Evolutionary conservation across 2,797 vertebrate species (phyloP).

Genomic region (Acanthurus leucopareius): DNA sequence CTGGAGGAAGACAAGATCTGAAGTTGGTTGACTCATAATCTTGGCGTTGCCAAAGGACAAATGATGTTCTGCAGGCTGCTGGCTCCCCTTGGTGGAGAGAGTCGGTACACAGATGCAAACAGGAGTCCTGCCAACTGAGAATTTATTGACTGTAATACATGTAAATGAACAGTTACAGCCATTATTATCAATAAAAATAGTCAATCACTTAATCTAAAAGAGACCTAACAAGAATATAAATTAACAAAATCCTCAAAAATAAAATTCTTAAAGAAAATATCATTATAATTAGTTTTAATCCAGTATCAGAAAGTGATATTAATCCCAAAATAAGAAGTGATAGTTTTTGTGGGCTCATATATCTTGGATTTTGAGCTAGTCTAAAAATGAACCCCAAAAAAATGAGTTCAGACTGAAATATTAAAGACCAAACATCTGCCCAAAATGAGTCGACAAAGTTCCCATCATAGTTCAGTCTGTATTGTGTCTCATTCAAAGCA

Average conservation of each 20-base stretch:
- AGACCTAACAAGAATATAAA: not conserved
- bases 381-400: slow-evolving; percentile 4
- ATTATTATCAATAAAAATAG: not conserved
- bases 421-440: slow-evolving; percentile 2
- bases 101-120: not conserved
- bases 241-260: slow-evolving; percentile 11
- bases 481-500: slow-evolving; percentile 25
- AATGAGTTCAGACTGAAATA: slow-evolving; percentile 4
- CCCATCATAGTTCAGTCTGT: not conserved
- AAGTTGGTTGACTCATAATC: slow-evolving; percentile 68
- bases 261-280: not conserved
- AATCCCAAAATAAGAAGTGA: not conserved
- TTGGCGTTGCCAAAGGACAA: slow-evolving; percentile 42
- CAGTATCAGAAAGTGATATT: not conserved
- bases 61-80: slow-evolving; percentile 12
- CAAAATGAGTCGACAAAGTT: not conserved
- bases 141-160: not conserved
- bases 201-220: not conserved
- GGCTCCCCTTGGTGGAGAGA: slow-evolving; percentile 68
- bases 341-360: not conserved
- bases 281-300: not conserved
- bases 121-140: not conserved
- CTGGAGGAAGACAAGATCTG: slow-evolving; percentile 45
- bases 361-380: not conserved
- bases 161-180: not conserved